These are phyloP conservation scores for Boleophthalmus pectinirostris DNA, from an alignment of 2,113 vertebrate species.

Conservation along the genomic window DNA sequence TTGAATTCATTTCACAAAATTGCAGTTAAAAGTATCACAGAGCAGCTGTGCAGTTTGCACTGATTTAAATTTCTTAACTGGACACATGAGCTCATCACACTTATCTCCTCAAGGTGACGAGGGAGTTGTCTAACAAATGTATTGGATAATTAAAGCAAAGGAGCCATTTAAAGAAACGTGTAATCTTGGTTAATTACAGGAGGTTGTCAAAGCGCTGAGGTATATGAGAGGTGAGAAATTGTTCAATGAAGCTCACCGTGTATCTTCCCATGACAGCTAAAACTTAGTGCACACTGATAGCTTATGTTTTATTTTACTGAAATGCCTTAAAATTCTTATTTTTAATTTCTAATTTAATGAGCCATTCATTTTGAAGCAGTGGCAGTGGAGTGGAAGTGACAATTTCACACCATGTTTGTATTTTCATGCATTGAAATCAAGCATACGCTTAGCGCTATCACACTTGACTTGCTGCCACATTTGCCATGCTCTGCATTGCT, in stretches of 20 bases:
- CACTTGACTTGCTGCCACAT: conserved; percentile 42
- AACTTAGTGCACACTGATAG: conserved; percentile 32
- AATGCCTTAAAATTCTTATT: conserved; percentile 29
- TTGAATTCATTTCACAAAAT: conserved; percentile 61
- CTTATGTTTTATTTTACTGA: conserved; percentile 25
- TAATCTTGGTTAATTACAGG: conserved; percentile 70
- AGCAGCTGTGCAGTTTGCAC: conserved; percentile 32
- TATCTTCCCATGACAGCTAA: conserved; percentile 41
- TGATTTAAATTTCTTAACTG: conserved; percentile 28
- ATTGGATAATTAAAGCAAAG: conserved; percentile 68
- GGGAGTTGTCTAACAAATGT: conserved; percentile 60
- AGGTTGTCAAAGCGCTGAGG: conserved; percentile 52
- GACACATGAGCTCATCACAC: conserved; percentile 24
- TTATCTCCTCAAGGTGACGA: conserved; percentile 58
- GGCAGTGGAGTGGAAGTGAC: conserved; percentile 48
- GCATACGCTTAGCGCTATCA: conserved; percentile 36
- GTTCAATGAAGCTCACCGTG: conserved; percentile 58
- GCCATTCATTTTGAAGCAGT: conserved; percentile 40
- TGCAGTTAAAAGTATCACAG: conserved; percentile 38
- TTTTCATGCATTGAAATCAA: conserved; percentile 55
- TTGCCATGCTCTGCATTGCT: conserved; percentile 39
- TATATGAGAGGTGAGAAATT: conserved; percentile 66
- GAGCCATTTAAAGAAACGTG: conserved; percentile 66
- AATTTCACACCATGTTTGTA: conserved; percentile 62
- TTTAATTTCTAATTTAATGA: conserved; percentile 50